Conservation (phyloP, 1,140 invertebrate genomes). For the Ganaspis sp. region DNA sequence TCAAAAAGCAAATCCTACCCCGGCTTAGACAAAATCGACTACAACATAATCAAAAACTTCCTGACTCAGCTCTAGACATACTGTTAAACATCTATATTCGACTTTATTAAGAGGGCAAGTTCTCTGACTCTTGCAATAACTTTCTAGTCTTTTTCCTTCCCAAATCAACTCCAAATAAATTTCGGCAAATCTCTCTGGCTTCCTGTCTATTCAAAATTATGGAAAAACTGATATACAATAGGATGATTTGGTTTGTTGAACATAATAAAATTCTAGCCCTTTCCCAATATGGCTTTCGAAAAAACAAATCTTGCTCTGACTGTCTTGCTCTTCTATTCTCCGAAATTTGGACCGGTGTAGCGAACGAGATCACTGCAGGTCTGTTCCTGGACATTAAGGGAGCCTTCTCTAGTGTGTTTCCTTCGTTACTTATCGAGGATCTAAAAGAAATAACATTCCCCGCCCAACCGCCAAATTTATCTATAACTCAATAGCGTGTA, state of each 20-base stretch:
- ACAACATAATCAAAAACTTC: slow-evolving; percentile 36
- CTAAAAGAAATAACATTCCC: no score
- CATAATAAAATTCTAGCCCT: slow-evolving; percentile 21
- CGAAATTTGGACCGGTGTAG: slow-evolving; percentile 41
- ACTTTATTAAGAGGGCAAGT: slow-evolving; percentile 34
- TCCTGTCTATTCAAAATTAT: slow-evolving; percentile 45
- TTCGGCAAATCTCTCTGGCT: slow-evolving; percentile 51
- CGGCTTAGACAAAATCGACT: slow-evolving; percentile 48
- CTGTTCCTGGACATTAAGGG: slow-evolving; percentile 46
- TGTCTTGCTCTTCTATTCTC: slow-evolving; percentile 36
- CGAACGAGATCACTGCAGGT: slow-evolving; percentile 9
- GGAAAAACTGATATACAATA: slow-evolving; percentile 46
- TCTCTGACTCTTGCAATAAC: slow-evolving; percentile 48
- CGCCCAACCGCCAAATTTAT: no score
- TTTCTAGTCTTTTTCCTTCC: slow-evolving; percentile 32
- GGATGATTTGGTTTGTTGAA: slow-evolving; percentile 47
- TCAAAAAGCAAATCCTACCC: slow-evolving; percentile 34
- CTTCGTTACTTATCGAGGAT: no score
- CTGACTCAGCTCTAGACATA: slow-evolving; percentile 38
- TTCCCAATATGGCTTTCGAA: slow-evolving; percentile 45
- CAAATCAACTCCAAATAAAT: slow-evolving; percentile 45
- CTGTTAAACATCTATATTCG: slow-evolving; percentile 50
- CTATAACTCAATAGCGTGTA: no score
- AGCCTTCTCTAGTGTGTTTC: slow-evolving; percentile 36
- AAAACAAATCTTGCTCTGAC: slow-evolving; percentile 44